A percentile compares a stretch with the other conserved stretches of the same genome.
phyloP scores from a whole-genome alignment of 2,797 vertebrate genomes.

The Mus minutoides region DNA sequence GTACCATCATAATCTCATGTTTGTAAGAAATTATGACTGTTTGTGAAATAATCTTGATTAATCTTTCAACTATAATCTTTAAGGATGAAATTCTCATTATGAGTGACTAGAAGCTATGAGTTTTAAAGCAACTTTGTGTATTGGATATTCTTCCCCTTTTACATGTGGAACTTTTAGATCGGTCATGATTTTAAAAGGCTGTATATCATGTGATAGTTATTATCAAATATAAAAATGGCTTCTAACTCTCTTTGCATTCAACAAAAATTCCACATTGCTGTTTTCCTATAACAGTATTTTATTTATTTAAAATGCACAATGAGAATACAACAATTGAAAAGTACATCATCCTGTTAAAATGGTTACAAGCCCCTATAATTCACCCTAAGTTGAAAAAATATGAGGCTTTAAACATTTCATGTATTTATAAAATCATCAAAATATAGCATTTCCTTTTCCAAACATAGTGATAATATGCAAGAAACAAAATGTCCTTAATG shows the following conservation, averaged over 20 bases:
- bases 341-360: slow-evolving; percentile 66
- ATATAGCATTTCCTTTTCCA: slow-evolving; percentile 69
- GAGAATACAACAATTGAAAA: slow-evolving; percentile 49
- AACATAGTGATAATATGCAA: slow-evolving; percentile 75
- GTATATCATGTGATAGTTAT: background rate
- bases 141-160: background rate
- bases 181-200: background rate
- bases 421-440: slow-evolving; percentile 57
- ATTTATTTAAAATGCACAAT: slow-evolving; percentile 76
- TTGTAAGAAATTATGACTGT: background rate
- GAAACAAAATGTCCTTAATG: slow-evolving; percentile 19
- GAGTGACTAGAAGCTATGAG: background rate
- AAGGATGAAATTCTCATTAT: background rate
- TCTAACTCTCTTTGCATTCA: background rate
- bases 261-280: slow-evolving; percentile 23
- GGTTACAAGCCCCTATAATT: slow-evolving; percentile 62
- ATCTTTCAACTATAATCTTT: background rate
- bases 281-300: slow-evolving; percentile 69
- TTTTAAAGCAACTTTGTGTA: background rate
- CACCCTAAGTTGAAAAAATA: slow-evolving; percentile 37
- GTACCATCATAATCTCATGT: background rate
- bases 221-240: slow-evolving; percentile 54
- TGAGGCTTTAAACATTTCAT: slow-evolving; percentile 59
- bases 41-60: slow-evolving; percentile 8
- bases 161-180: background rate